A percentile compares a stretch with the other conserved stretches of the same genome.
phyloP scores from a whole-genome alignment of 2,797 vertebrate species.

The Spinibarbus caldwelli region DNA sequence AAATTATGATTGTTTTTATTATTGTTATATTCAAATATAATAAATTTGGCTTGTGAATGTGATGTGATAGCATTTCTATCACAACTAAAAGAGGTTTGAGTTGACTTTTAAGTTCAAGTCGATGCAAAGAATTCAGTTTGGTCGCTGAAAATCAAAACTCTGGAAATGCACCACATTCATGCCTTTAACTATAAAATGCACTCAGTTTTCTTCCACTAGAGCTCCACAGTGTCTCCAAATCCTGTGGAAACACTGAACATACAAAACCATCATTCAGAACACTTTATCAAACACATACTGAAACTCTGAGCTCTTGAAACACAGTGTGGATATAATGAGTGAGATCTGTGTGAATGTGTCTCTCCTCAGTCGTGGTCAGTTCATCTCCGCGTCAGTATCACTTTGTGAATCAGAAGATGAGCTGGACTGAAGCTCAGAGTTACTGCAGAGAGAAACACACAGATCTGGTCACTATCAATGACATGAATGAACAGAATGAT shows the following conservation, averaged over 20 bases:
- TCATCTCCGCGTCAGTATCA: background rate
- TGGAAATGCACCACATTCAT: background rate
- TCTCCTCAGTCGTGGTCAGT: background rate
- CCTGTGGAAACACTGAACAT: background rate
- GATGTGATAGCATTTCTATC: too few relatives aligned
- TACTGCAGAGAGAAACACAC: constrained; percentile 25
- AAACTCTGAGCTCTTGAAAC: too few relatives aligned
- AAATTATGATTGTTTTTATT: too few relatives aligned
- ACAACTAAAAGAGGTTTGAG: too few relatives aligned
- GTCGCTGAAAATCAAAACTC: too few relatives aligned
- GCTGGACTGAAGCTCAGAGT: background rate
- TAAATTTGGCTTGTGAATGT: too few relatives aligned
- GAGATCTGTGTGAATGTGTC: background rate
- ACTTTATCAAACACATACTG: too few relatives aligned
- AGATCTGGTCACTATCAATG: constrained; percentile 27
- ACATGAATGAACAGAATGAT: constrained; percentile 11
- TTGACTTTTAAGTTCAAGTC: too few relatives aligned
- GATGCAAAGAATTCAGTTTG: too few relatives aligned
- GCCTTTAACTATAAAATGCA: background rate
- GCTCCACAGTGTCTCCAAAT: background rate
- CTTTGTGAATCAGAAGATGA: constrained; percentile 25
- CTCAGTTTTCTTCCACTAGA: background rate
- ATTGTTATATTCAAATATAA: too few relatives aligned
- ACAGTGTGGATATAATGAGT: too few relatives aligned
- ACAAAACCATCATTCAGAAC: background rate